Conservation (phyloP, 2,113 vertebrate genomes). For the Pterophyllum scalare region DNA sequence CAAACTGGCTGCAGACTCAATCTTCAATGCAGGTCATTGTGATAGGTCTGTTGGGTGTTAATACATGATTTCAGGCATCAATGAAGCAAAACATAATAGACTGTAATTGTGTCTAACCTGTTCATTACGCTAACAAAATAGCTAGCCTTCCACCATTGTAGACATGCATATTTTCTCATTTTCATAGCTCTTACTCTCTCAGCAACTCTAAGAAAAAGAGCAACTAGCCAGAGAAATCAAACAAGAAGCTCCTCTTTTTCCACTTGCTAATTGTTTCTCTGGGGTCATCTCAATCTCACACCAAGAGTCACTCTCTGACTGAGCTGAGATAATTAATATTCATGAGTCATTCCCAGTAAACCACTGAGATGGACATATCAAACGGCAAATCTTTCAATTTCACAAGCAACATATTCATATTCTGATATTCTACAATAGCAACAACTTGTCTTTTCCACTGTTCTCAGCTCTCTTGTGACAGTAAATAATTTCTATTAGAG, state of each 20-base stretch:
- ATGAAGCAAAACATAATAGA: accelerated
- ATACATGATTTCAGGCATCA: no score
- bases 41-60: no score
- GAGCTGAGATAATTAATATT: neutral
- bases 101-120: neutral
- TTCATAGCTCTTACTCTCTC: neutral
- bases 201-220: neutral
- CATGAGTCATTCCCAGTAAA: neutral
- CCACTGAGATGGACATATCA: neutral
- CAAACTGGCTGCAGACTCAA: no score
- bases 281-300: neutral
- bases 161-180: neutral
- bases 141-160: neutral
- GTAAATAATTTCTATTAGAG: conserved; percentile 30
- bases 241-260: neutral
- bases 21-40: no score
- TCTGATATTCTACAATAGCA: conserved; percentile 12
- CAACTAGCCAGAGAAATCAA: neutral
- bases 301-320: neutral
- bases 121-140: neutral
- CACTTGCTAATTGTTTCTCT: neutral
- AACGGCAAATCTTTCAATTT: neutral
- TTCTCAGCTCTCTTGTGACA: neutral
- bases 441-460: neutral
- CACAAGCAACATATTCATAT: neutral